Conservation (phyloP, 2,797 vertebrate species). For the Distichodus sexfasciatus region DNA sequence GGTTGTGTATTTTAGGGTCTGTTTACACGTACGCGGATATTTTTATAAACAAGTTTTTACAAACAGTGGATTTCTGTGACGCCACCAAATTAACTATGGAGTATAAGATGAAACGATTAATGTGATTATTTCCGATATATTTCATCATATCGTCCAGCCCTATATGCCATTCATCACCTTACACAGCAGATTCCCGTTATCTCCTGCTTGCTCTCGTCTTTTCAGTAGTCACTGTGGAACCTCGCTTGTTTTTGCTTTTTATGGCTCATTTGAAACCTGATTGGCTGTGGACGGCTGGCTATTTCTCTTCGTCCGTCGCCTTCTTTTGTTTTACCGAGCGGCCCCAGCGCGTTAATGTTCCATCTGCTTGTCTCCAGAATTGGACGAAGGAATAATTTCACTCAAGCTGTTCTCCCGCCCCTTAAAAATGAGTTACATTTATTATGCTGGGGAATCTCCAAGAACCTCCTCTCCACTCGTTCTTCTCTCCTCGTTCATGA, state of each 20-base stretch:
- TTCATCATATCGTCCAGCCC: too few species aligned
- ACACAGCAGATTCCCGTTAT: neutral
- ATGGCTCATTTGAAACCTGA: neutral
- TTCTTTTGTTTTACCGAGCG: neutral
- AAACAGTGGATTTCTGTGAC: too few species aligned
- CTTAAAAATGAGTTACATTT: neutral
- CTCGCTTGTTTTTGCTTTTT: neutral
- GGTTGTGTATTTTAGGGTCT: too few species aligned
- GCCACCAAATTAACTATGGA: too few species aligned
- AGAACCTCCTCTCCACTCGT: neutral
- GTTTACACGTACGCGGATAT: too few species aligned
- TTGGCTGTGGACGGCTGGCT: neutral
- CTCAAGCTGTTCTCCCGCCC: neutral
- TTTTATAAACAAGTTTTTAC: too few species aligned
- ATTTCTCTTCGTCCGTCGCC: neutral
- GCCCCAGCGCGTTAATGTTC: neutral
- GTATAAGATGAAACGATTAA: too few species aligned
- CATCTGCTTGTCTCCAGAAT: slow-evolving; percentile 9
- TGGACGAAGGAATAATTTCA: slow-evolving; percentile 3
- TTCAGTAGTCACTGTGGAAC: neutral
- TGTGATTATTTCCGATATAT: too few species aligned
- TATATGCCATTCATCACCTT: neutral
- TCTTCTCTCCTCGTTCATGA: neutral
- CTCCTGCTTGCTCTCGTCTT: neutral
- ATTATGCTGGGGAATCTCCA: slow-evolving; percentile 8